Conservation (phyloP, 2,797 vertebrate species). For the Halcyon leucocephala region DNA sequence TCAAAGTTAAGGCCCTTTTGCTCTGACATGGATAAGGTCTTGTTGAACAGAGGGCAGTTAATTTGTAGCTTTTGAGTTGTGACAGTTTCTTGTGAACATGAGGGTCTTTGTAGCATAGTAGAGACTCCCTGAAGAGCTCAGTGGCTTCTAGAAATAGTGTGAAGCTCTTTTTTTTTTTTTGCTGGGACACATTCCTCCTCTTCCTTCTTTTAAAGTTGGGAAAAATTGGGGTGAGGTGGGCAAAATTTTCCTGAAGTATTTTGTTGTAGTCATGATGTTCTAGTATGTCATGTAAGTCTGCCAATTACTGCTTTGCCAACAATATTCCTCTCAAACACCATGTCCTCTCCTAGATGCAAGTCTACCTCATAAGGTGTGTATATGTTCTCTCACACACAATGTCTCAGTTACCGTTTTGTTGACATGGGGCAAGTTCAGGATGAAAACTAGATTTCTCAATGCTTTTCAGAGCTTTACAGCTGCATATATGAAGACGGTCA, state of each 20-base stretch:
- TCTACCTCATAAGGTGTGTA: neutral
- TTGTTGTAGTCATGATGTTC: neutral
- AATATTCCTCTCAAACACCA: neutral
- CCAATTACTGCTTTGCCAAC: neutral
- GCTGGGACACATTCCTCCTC: neutral
- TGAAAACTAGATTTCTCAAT: neutral
- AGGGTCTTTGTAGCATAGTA: neutral
- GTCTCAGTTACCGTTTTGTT: neutral
- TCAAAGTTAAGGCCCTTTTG: neutral
- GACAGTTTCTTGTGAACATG: neutral
- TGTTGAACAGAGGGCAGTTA: neutral
- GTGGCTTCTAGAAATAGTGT: neutral
- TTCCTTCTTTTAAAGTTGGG: neutral
- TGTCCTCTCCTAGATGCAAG: neutral
- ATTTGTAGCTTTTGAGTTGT: neutral
- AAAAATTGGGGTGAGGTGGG: neutral
- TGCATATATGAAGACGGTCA: neutral
- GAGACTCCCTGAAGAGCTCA: neutral
- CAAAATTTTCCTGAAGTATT: neutral
- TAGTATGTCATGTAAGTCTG: neutral
- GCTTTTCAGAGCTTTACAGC: neutral
- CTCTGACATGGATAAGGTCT: neutral
- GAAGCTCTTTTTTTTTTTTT: neutral
- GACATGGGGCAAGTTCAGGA: neutral
- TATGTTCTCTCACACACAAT: accelerated